Conservation (phyloP, 2,797 vertebrate species). For the Pseudochirops corinnae region DNA sequence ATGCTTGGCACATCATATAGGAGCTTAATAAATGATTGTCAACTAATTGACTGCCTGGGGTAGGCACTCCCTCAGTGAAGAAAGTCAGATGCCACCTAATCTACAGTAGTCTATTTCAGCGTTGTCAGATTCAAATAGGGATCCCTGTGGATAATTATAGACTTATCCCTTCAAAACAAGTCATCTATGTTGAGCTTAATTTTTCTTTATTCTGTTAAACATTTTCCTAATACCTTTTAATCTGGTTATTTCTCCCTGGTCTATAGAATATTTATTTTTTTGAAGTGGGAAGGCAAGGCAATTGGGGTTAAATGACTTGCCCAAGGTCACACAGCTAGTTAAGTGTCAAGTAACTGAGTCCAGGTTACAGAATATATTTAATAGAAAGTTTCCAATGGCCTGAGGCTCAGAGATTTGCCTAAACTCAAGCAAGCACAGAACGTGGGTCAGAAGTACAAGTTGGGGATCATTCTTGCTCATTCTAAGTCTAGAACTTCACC, state of each 20-base stretch:
- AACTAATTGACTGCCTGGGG: background rate
- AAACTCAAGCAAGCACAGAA: background rate
- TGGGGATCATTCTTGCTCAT: too few species aligned
- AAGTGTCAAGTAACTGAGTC: too few species aligned
- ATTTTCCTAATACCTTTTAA: background rate
- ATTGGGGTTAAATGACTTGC: background rate
- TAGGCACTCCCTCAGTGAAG: background rate
- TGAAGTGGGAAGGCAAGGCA: background rate
- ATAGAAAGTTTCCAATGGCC: background rate
- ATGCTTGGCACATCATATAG: background rate
- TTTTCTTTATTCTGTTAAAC: background rate
- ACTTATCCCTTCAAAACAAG: background rate
- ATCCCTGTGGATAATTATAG: background rate
- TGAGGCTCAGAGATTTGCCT: background rate
- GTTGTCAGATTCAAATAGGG: background rate
- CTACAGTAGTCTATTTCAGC: background rate
- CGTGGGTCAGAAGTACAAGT: background rate
- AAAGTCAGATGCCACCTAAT: background rate
- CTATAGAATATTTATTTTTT: background rate
- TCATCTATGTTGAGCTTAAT: background rate
- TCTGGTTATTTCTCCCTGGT: background rate
- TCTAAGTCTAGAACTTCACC: too few species aligned
- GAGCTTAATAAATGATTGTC: background rate
- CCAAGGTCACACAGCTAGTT: too few species aligned
- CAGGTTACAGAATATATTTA: too few species aligned